Conservation (phyloP, 2,797 vertebrate species). For the Dallia pectoralis region DNA sequence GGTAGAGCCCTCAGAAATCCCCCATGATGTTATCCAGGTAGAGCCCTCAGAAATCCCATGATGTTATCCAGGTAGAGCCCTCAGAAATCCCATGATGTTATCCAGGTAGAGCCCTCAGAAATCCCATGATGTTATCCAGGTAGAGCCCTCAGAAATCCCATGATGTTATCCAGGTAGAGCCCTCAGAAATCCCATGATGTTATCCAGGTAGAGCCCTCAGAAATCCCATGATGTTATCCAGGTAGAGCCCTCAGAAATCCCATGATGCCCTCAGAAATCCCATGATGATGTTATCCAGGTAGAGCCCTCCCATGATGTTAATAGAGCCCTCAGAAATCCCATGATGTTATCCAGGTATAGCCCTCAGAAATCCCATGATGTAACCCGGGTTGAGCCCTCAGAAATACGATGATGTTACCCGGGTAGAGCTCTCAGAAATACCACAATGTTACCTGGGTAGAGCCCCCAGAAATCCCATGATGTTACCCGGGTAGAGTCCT, state of each 20-base stretch:
- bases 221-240: background rate
- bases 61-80: too few species aligned
- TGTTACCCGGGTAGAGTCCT: background rate
- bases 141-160: background rate
- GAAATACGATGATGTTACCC: background rate
- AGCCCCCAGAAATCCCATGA: background rate
- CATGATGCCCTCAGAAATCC: too few species aligned
- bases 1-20: background rate
- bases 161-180: too few species aligned
- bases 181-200: too few species aligned
- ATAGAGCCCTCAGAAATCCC: background rate
- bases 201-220: background rate
- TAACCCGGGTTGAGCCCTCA: background rate
- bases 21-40: background rate
- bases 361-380: too few species aligned
- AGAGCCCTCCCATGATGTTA: background rate
- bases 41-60: background rate
- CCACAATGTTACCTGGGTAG: background rate
- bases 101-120: background rate
- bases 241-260: background rate
- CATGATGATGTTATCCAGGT: background rate
- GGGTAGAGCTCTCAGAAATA: background rate
- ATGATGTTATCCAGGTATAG: too few species aligned
- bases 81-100: too few species aligned
- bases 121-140: background rate